Conservation (phyloP, 2,113 vertebrate genomes). For the Bambusicola thoracicus region DNA sequence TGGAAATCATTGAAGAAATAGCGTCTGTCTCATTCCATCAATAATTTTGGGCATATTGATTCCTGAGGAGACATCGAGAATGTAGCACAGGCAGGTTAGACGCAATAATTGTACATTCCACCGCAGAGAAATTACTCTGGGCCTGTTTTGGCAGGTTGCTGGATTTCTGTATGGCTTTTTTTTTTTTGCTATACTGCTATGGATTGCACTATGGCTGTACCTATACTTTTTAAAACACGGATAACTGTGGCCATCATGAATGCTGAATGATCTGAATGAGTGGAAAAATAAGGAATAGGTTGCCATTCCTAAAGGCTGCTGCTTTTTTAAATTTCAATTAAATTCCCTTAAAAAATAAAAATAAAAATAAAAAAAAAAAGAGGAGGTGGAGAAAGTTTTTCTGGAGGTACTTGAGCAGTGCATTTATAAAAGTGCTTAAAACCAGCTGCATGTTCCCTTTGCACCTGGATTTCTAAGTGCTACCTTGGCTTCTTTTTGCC, state of each 20-base stretch:
- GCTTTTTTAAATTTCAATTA: neutral
- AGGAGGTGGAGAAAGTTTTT: neutral
- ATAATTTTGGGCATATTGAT: neutral
- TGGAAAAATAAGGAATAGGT: neutral
- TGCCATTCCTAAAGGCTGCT: neutral
- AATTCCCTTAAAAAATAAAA: neutral
- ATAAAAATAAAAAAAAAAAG: neutral
- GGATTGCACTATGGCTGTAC: neutral
- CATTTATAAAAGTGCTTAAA: neutral
- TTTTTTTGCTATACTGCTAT: neutral
- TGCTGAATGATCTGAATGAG: neutral
- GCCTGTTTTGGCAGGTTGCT: neutral
- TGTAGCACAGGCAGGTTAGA: neutral
- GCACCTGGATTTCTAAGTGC: neutral
- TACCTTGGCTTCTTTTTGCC: neutral
- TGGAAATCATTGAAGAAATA: slow-evolving; percentile 25
- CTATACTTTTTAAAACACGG: neutral
- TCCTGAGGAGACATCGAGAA: neutral
- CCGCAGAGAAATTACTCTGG: neutral
- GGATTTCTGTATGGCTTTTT: neutral
- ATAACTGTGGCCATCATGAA: neutral
- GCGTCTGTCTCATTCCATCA: neutral
- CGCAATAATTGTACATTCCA: neutral
- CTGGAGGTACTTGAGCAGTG: neutral
- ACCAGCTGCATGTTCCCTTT: neutral